Evolutionary conservation across 1,140 invertebrate genomes (phyloP), one percentile per base, ranked within the genome.

Genomic region (Doryteuthis pealeii): DNA sequence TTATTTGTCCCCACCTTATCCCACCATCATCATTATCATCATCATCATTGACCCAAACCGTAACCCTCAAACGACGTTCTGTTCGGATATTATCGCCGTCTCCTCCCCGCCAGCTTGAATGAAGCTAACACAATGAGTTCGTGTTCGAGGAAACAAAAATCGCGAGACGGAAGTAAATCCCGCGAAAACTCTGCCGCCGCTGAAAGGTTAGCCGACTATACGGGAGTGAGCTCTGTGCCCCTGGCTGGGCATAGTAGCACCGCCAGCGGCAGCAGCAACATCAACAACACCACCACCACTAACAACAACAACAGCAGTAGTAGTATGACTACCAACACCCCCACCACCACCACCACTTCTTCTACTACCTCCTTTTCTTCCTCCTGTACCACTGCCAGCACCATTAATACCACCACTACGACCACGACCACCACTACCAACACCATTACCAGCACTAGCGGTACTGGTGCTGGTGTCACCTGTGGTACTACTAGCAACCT

Each of bases 101-200:
- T 40, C 35, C 35, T 40, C 10, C 35, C 35, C 35, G 35, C 26
- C 54, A 12, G 18, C 18, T 28, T 62, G 66, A 68, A 31, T 68
- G 66, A 68, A 31, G 30, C 30, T 31, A 30, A 68, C 22, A 68
- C 28, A 68, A 68, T 68, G 66, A 68, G 66, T 68, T 66, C 65
- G 26, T n/a, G n/a, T n/a, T 40, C 35, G 35, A 68, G 32, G 31
- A 68, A 68, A 68, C n/a, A 26, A 33, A 68, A 68, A 33, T 8
- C 66, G n/a, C 66, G 66, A 31, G 66, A 33, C 40, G 74, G 26
- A 33, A 78, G 72, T 43, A 77, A 77, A 72, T 74, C 79, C 65
- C 74, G 76, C 26, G 78, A 80, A n/a, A 82, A 80, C 72, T 79
- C 79, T 49, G 81, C 77, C 62, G 78, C 79, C 40, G 81, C 81